Conservation (phyloP, 2,797 vertebrate genomes). For the Gymnoscopelus braueri region DNA sequence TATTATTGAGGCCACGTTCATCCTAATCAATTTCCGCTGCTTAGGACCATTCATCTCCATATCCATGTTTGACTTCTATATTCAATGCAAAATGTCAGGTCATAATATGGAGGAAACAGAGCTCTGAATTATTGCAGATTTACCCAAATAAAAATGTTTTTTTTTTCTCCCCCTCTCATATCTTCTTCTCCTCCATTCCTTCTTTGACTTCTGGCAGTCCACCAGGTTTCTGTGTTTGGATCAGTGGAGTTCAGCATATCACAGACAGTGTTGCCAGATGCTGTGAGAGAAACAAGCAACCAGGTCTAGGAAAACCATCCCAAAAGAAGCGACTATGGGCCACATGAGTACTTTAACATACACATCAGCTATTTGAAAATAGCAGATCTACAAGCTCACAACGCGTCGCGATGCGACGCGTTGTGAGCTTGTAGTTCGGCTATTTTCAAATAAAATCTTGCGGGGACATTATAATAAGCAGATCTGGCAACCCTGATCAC, state of each 20-base stretch:
- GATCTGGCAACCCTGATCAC: no score
- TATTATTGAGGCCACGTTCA: constrained; percentile 56
- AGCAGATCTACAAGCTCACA: no score
- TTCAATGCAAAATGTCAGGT: constrained; percentile 72
- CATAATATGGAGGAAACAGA: constrained; percentile 55
- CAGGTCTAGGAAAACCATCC: no score
- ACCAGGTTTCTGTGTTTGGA: constrained; percentile 36
- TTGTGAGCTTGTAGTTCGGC: no score
- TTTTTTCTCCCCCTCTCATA: constrained; percentile 3
- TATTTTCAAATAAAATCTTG: no score
- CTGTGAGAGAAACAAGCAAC: no score
- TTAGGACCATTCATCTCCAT: constrained; percentile 65
- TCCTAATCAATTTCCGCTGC: constrained; percentile 66
- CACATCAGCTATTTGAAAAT: no score
- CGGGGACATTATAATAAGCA: no score
- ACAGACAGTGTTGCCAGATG: no score
- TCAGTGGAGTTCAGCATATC: constrained; percentile 20
- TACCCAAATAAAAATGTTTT: constrained; percentile 62
- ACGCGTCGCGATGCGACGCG: no score
- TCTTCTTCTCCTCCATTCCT: background rate
- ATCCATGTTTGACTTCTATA: constrained; percentile 61
- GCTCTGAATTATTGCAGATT: constrained; percentile 63
- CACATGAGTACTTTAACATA: no score
- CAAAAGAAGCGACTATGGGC: no score
- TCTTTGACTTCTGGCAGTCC: constrained; percentile 53